Conservation (phyloP, 2,888 invertebrate genomes). For the Nephrotoma flavescens region DNA sequence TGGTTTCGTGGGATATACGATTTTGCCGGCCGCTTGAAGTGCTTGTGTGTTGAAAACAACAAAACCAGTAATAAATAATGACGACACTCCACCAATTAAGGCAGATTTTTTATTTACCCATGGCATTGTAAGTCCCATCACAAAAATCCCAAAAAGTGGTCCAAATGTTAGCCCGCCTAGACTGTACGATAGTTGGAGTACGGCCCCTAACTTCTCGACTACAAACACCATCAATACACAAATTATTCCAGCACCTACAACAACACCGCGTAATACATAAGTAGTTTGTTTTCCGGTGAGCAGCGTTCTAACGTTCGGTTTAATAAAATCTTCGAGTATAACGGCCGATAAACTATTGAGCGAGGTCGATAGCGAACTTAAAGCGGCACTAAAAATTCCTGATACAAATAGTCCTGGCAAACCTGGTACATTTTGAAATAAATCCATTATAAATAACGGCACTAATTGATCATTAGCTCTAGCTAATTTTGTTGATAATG, state of each 20-base stretch:
- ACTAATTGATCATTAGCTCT: slow-evolving; percentile 65
- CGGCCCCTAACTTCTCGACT: slow-evolving; percentile 60
- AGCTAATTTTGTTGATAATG: slow-evolving; percentile 59
- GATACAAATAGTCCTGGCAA: slow-evolving; percentile 79
- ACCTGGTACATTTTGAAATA: slow-evolving; percentile 60
- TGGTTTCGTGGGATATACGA: slow-evolving; percentile 40
- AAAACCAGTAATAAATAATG: slow-evolving; percentile 50
- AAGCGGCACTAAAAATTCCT: slow-evolving; percentile 75
- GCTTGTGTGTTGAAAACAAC: slow-evolving; percentile 39
- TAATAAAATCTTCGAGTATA: slow-evolving; percentile 62
- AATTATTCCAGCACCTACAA: slow-evolving; percentile 48
- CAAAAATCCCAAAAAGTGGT: slow-evolving; percentile 53
- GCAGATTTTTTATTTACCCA: slow-evolving; percentile 53
- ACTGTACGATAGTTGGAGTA: slow-evolving; percentile 45
- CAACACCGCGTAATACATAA: slow-evolving; percentile 49
- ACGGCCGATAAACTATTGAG: slow-evolving; percentile 70
- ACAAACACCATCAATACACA: slow-evolving; percentile 50
- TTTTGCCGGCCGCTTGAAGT: slow-evolving; percentile 45
- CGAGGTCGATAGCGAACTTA: slow-evolving; percentile 69
- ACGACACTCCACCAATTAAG: slow-evolving; percentile 47
- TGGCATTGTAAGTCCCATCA: slow-evolving; percentile 48
- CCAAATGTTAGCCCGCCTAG: slow-evolving; percentile 50
- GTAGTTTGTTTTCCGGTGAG: slow-evolving; percentile 38
- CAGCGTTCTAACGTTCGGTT: slow-evolving; percentile 43
- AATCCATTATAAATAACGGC: slow-evolving; percentile 74